Base-by-base conservation (phyloP, 1,140 invertebrate genomes). In the Panulirus ornatus region DNA sequence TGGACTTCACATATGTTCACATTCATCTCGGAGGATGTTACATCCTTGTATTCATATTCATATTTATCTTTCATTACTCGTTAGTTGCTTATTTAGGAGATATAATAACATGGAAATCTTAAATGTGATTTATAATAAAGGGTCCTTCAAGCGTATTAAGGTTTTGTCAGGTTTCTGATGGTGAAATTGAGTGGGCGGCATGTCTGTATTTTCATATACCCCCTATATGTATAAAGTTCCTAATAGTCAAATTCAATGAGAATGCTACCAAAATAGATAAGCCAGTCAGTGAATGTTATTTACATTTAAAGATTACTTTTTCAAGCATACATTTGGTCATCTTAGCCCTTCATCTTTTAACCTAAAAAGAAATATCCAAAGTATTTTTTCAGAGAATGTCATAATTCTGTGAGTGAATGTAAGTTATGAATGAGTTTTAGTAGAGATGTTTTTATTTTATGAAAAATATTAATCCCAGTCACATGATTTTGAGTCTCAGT, bases 31-130 rank as follows among this genome's bases (percentile, higher is more conserved):
- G 58, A 58, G 78, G 78, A 58, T n/a, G 38, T 36, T 34, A 38
- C 1, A 47, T 84, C 11, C 70, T 73, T 30, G 27, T 66, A 84
- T 51, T 84, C 63, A 84, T 63, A 66, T 81, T 38, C 78, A 58
- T 81, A 81, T 81, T 81, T 54, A 81, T 81, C 47, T 58, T 38
- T 81, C 78, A 81, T 81, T 81, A 66, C 58, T 66, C 30, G 58
- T 66, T 66, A 66, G 58, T 66, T 66, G 58, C 58, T 66, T 58
- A 19, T 58, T 27, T 66, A 27, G 58, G 58, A 66, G 30, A 27
- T 27, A 66, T 66, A 66, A 66, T 66, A 30, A 66, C 58, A 30
- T 66, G n/a, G n/a, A 66, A 66, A 66, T 66, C 8, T 30, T 66
- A 30, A 66, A 66, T 66, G 58, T 66, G n/a, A 66, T 66, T 66